Evolutionary conservation across 2,113 vertebrate genomes (phyloP).

Genomic region (Rhipidura dahli): DNA sequence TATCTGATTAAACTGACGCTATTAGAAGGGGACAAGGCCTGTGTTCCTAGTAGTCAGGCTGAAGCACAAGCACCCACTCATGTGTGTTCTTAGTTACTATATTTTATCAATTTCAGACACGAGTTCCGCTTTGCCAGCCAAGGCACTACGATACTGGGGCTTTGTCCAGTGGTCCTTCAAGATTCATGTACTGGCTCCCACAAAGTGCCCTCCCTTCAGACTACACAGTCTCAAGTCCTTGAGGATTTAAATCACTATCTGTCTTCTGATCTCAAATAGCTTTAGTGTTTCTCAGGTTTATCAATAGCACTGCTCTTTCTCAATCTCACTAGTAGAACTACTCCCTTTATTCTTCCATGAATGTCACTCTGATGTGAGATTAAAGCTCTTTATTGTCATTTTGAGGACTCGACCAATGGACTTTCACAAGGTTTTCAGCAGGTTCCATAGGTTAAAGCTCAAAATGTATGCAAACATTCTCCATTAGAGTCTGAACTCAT

Average conservation of each 20-base stretch:
- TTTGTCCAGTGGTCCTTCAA: neutral
- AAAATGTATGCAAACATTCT: rapidly evolving
- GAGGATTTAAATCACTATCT: neutral
- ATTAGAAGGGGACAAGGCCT: neutral
- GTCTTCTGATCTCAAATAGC: neutral
- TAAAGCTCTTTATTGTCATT: neutral
- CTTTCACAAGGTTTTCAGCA: neutral
- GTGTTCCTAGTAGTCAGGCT: neutral
- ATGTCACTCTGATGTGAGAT: neutral
- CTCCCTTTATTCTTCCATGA: neutral
- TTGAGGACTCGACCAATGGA: neutral
- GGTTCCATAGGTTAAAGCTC: neutral
- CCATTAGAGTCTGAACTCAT: neutral
- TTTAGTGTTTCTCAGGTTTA: neutral
- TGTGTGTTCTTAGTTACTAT: rapidly evolving
- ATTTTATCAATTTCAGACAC: neutral
- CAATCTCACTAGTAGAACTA: neutral
- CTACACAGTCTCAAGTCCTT: neutral
- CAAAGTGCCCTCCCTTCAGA: neutral
- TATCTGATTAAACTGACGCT: neutral
- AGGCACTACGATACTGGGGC: neutral
- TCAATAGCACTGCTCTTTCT: neutral
- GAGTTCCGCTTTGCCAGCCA: neutral
- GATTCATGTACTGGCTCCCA: neutral
- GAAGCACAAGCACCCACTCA: neutral